phyloP scores from a whole-genome alignment of 2,113 vertebrate genomes.

The Syrrhaptes paradoxus region DNA sequence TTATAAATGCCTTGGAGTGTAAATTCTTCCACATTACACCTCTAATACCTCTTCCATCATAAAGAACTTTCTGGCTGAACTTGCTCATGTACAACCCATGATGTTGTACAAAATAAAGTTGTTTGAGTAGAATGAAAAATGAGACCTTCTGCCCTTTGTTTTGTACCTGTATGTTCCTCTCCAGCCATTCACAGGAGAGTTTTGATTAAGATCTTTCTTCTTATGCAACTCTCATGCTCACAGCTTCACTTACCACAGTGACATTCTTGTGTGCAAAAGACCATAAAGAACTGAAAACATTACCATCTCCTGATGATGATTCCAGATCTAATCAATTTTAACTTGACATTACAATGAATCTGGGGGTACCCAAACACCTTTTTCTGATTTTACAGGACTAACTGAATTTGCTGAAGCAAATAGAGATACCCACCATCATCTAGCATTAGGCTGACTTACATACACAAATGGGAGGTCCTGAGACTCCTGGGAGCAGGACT shows the following conservation, averaged over 20 bases:
- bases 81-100: background rate
- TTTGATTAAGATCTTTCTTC: background rate
- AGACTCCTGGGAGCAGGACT: background rate
- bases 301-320: background rate
- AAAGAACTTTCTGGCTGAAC: constrained; percentile 15
- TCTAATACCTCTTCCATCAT: constrained; percentile 13
- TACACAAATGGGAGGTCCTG: background rate
- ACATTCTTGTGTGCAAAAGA: background rate
- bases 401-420: background rate
- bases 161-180: constrained; percentile 1
- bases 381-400: background rate
- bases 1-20: constrained; percentile 24
- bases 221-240: background rate
- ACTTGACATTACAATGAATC: background rate
- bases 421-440: background rate
- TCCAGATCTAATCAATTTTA: background rate
- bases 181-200: background rate
- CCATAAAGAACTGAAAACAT: background rate
- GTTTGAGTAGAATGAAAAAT: constrained; percentile 28
- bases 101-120: constrained; percentile 3
- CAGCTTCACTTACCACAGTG: background rate
- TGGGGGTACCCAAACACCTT: background rate
- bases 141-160: background rate
- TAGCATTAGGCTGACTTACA: background rate
- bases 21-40: background rate